Base-by-base conservation (phyloP, 2,888 invertebrate species). In the Drosophila borborema region DNA sequence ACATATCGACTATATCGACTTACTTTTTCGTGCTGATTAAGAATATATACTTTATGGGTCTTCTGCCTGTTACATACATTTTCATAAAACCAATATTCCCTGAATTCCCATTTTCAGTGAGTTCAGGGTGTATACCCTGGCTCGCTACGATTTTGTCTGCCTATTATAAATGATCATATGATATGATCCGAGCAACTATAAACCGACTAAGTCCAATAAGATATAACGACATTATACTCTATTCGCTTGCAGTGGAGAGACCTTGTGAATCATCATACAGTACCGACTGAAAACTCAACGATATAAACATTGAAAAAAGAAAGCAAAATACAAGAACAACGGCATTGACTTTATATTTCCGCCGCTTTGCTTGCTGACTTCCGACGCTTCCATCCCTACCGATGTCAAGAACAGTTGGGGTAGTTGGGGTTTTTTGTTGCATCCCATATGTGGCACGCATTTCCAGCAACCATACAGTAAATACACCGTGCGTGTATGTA, bases 271-370 rank as follows among this genome's bases (percentile, higher is more conserved):
- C 38, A 38, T 38, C 40, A 16, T 40, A 16, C 16, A 40, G 16
- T 16, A 16, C 16, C 7, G 16, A 16, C 7, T 16, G 16, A 40
- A 40, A 40, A 16, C 7, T 38, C 7, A 7, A 2, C 40, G 14
- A 40, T 40, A 40, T 16, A 40, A 40, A 6, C 40, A 40, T 40
- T 16, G 38, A 38, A 38, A 38, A 12, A 16, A 40, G 16, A 40
- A 16, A 3, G 16, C n/a, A 53, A 43, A 63, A 43, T 5, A 43
- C 14, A 43, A 40, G 23, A 65, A 28, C 71, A 77, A 77, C 72
- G 71, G 81, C 86, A 87, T 86, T 89, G 90, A 89, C 90, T 85
- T 89, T 79, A 85, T 88, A 81, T 86, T 82, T 86, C 88, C 90
- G 88, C 74, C 75, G 75, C 90, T 85, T 88, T 88, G 81, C 88